phyloP scores from a whole-genome alignment of 2,113 vertebrate species.

The Pygoscelis adeliae region DNA sequence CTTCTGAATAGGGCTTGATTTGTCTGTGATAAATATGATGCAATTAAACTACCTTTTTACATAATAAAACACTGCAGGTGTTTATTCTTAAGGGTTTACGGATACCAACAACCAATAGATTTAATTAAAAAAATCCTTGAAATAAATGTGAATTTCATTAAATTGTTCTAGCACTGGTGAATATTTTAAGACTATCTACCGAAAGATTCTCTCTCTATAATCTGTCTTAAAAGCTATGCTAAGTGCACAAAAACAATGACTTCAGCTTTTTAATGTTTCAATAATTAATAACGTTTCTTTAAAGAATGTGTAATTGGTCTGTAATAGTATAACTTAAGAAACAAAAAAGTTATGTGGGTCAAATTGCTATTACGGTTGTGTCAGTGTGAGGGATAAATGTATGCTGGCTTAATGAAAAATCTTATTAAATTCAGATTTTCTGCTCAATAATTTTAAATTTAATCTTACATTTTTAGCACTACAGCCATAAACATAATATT shows the following conservation, averaged over 20 bases:
- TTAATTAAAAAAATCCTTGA: constrained; percentile 82
- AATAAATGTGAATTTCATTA: constrained; percentile 80
- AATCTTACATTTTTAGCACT: background rate
- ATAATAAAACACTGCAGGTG: constrained; percentile 87
- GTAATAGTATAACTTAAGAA: constrained; percentile 48
- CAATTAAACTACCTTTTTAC: constrained; percentile 87
- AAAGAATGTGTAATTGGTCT: constrained; percentile 56
- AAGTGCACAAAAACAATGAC: constrained; percentile 72
- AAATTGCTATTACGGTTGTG: background rate
- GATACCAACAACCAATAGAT: constrained; percentile 84
- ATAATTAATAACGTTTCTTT: constrained; percentile 66
- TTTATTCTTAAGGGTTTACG: constrained; percentile 84
- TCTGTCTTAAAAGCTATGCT: constrained; percentile 70
- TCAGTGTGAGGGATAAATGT: background rate
- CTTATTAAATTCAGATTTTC: constrained; percentile 26
- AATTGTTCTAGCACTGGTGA: constrained; percentile 69
- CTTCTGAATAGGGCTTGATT: constrained; percentile 86
- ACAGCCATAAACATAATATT: background rate
- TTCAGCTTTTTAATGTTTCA: constrained; percentile 61
- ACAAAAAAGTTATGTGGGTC: constrained; percentile 55
- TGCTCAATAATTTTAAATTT: constrained; percentile 20
- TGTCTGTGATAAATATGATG: constrained; percentile 85
- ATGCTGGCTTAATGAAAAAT: background rate
- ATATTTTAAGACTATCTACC: constrained; percentile 65
- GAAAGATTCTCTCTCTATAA: constrained; percentile 43